Evolutionary conservation across 2,113 vertebrate genomes (phyloP).

Genomic region (Corythornis madagascariensis): DNA sequence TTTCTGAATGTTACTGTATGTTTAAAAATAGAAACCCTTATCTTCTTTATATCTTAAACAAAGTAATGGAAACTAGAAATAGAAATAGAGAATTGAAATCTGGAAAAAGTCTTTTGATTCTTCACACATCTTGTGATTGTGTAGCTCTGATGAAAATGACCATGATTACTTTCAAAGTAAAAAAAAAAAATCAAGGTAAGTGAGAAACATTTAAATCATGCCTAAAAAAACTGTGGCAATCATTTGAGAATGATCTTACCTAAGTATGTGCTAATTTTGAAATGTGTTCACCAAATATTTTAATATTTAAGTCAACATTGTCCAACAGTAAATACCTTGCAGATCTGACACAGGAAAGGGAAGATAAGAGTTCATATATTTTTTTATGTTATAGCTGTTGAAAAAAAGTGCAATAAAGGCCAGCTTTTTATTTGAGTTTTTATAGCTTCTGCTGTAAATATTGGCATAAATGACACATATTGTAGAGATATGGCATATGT

Average conservation of each 20-base stretch:
- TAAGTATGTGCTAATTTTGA: not conserved
- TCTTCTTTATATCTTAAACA: not conserved
- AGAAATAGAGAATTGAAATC: not conserved
- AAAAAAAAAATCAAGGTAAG: not conserved
- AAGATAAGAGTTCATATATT: not conserved
- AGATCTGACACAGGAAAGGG: not conserved
- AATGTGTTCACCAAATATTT: not conserved
- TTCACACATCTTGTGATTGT: not conserved
- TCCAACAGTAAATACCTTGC: not conserved
- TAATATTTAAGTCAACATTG: not conserved
- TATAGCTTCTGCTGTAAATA: slow-evolving; percentile 1
- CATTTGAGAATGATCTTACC: not conserved
- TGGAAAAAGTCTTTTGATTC: not conserved
- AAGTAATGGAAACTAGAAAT: not conserved
- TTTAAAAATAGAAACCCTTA: not conserved
- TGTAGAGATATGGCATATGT: slow-evolving; percentile 34
- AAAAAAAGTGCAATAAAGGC: not conserved
- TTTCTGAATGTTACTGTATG: not conserved
- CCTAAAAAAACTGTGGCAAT: not conserved
- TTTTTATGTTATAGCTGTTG: not conserved
- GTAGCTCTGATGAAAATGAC: slow-evolving; percentile 27
- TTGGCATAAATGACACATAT: not conserved
- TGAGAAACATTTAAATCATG: not conserved
- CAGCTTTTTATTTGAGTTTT: not conserved
- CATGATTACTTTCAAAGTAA: not conserved